Base-by-base conservation (phyloP, 2,113 vertebrate species). In the Corythornis vintsioides region DNA sequence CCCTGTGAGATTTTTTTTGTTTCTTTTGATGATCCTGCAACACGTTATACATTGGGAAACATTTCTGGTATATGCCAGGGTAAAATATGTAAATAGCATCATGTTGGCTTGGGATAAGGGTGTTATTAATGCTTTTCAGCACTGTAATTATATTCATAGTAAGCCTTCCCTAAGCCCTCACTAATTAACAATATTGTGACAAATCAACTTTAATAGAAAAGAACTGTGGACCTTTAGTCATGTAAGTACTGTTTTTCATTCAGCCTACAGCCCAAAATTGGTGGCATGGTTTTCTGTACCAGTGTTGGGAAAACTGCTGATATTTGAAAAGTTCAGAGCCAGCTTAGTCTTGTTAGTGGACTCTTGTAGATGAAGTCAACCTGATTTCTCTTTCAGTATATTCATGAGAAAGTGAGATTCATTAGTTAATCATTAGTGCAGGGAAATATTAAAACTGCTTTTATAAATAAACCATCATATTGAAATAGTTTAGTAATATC, bases 111-210 rank as follows among this genome's bases (percentile, higher is more conserved):
- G 2, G 89, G 74, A 88, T 96, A 97, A 94, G 93, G 95, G 74
- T 10, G 3, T 95, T 96, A 95, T 96, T 97, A 96, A 94, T 95
- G 97, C 91, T 96, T 95, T 96, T 96, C 93, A 15, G 89, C 91
- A 71, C 78, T 86, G 86, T 97, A 96, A 96, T 97, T 96, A 95
- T 96, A 97, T 97, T 97, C 95, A 85, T 95, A 94, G 92, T 97
- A 97, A 97, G 96, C 96, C 95, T 97, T 95, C 59, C 56, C 71
- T 97, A 95, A 95, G 90, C 83, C 94, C 90, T 96, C 92, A 78
- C 88, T 97, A 94, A 96, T 97, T 96, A 96, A 95, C 88, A 96
- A 94, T 96, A 96, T 92, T 96, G 92, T 93, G 91, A 96, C 94
- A 97, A 96, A 95, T 97, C 90, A 95, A 91, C 92, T 89, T 95